Evolutionary conservation across 2,888 invertebrate species (phyloP).

Genomic region (Zele albiditarsus): DNA sequence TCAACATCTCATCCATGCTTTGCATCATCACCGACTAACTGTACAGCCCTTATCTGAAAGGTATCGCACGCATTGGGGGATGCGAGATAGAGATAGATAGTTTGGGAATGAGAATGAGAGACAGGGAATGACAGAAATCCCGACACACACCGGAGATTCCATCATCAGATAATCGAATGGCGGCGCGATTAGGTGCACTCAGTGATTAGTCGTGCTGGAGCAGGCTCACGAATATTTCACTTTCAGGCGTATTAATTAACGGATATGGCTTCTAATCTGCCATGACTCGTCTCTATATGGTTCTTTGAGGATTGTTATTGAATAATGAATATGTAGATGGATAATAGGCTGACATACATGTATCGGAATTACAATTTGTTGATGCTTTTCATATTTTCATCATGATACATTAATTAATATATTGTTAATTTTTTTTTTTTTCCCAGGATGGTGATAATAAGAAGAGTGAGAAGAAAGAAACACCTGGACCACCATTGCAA

Average conservation of each 20-base stretch:
- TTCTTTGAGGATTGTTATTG: slow-evolving; percentile 27
- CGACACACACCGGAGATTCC: slow-evolving; percentile 56
- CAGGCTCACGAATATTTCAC: slow-evolving; percentile 35
- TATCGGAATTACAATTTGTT: too few species aligned
- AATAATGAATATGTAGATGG: neutral
- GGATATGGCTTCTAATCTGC: slow-evolving; percentile 51
- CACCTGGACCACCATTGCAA: slow-evolving; percentile 87
- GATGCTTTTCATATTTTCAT: neutral
- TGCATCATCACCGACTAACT: neutral
- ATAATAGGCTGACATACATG: neutral
- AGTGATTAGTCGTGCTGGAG: slow-evolving; percentile 61
- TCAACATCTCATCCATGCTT: neutral
- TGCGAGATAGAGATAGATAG: neutral
- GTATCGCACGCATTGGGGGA: neutral
- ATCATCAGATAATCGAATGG: slow-evolving; percentile 68
- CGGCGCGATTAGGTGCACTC: slow-evolving; percentile 66
- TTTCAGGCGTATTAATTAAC: slow-evolving; percentile 51
- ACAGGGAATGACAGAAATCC: neutral
- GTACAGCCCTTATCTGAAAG: neutral
- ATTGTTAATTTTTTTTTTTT: slow-evolving; percentile 36
- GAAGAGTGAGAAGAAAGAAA: slow-evolving; percentile 89
- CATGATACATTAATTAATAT: neutral
- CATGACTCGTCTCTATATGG: slow-evolving; percentile 32
- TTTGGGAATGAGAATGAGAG: neutral
- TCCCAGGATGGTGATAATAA: slow-evolving; percentile 87